Conservation (phyloP, 2,888 invertebrate genomes). For the Listrodromus nycthemerus region DNA sequence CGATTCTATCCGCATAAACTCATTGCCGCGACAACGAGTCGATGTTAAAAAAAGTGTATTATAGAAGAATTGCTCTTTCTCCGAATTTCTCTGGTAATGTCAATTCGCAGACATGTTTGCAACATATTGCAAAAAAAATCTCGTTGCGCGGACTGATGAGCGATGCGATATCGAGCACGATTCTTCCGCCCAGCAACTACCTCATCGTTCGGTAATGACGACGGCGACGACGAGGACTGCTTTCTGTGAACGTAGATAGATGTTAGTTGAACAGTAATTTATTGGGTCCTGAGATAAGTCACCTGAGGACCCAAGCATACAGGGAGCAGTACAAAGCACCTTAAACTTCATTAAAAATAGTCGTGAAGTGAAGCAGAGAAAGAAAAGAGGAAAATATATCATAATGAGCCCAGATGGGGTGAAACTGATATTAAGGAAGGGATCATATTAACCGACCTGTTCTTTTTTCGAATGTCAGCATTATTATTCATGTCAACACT, state of each 20-base stretch:
- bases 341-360: too few species aligned
- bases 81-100: too few species aligned
- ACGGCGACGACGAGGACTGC: background rate
- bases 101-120: too few species aligned
- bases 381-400: too few species aligned
- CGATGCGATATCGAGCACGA: slow-evolving; percentile 20
- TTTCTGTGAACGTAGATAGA: too few species aligned
- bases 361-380: too few species aligned
- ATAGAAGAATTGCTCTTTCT: slow-evolving; percentile 12
- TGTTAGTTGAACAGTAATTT: too few species aligned
- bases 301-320: too few species aligned
- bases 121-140: slow-evolving; percentile 40
- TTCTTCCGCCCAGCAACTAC: background rate
- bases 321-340: too few species aligned
- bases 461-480: background rate
- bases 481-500: background rate
- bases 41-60: background rate
- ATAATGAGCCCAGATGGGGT: too few species aligned
- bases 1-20: background rate
- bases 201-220: background rate
- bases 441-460: background rate
- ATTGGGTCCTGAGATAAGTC: too few species aligned
- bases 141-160: slow-evolving; percentile 37
- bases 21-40: background rate
- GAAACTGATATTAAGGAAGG: too few species aligned